Percentiles rank a stretch among this genome's conserved stretches.
Evolutionary conservation across 2,888 invertebrate genomes (phyloP).

Genomic region (Eristalis intricaria): DNA sequence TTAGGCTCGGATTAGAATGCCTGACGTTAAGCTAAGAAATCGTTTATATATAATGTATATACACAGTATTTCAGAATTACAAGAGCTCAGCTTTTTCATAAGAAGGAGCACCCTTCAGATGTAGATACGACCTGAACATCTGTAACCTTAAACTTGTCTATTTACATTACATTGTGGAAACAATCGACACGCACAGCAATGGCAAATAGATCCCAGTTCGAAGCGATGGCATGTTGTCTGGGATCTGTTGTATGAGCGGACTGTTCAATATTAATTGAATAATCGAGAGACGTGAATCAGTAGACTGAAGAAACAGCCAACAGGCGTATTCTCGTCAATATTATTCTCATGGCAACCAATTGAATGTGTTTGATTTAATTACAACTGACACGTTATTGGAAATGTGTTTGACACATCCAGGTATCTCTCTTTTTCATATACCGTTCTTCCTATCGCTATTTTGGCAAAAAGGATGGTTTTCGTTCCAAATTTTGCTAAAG

Average conservation of each 20-base stretch:
- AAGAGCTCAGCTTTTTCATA: background rate
- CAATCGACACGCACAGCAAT: background rate
- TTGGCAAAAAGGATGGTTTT: background rate
- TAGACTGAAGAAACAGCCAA: background rate
- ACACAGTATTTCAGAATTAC: background rate
- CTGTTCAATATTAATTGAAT: slow-evolving; percentile 66
- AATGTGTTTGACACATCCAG: background rate
- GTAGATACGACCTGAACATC: background rate
- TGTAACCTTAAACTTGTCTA: background rate
- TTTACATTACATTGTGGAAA: background rate
- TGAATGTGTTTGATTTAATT: slow-evolving; percentile 47
- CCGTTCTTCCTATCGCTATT: background rate
- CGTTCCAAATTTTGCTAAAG: background rate
- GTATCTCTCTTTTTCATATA: slow-evolving; percentile 9
- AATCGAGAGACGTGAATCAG: slow-evolving; percentile 42
- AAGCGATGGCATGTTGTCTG: background rate
- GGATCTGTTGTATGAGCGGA: background rate
- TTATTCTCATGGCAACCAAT: slow-evolving; percentile 32
- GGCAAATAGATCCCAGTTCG: background rate
- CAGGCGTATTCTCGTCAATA: background rate
- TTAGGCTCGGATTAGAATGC: no score
- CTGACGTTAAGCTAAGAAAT: no score
- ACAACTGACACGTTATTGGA: slow-evolving; percentile 41
- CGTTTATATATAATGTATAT: no score
- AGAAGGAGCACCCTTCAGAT: background rate